Percentiles rank a stretch among this genome's conserved stretches.
phyloP scores from a whole-genome alignment of 2,888 invertebrate species.

The Pantelozetes paolii region DNA sequence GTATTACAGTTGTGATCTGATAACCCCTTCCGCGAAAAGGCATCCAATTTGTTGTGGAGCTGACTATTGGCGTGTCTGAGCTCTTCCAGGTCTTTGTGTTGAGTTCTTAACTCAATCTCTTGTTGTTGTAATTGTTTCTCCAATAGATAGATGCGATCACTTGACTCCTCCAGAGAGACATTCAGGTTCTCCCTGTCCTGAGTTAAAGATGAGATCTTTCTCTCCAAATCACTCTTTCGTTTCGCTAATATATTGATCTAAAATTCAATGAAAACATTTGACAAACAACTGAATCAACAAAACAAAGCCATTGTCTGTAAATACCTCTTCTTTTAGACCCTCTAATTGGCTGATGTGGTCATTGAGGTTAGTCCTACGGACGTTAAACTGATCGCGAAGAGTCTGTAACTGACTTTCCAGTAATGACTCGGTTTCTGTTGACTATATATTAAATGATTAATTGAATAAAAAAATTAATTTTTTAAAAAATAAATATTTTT shows the following conservation, averaged over 20 bases:
- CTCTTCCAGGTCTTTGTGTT: slow-evolving; percentile 63
- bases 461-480: slow-evolving; percentile 42
- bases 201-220: slow-evolving; percentile 67
- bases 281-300: not conserved
- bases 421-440: slow-evolving; percentile 71
- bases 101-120: slow-evolving; percentile 58
- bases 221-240: slow-evolving; percentile 77
- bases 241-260: slow-evolving; percentile 73
- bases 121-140: slow-evolving; percentile 75
- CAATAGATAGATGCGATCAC: slow-evolving; percentile 76
- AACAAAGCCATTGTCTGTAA: slow-evolving; percentile 13
- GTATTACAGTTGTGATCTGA: slow-evolving; percentile 51
- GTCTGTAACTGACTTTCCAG: slow-evolving; percentile 73
- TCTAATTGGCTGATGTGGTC: slow-evolving; percentile 85
- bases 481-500: no score
- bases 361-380: slow-evolving; percentile 72
- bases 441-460: no score
- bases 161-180: slow-evolving; percentile 79
- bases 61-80: slow-evolving; percentile 68
- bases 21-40: slow-evolving; percentile 51
- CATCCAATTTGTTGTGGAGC: slow-evolving; percentile 65
- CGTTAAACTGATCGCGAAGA: slow-evolving; percentile 75
- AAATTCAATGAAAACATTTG: slow-evolving; percentile 24
- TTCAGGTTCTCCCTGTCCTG: slow-evolving; percentile 75
- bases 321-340: slow-evolving; percentile 75